A percentile compares a stretch with the other conserved stretches of the same genome.
Evolutionary conservation across 1,140 invertebrate genomes (phyloP).

Genomic region (Bombus waltoni): DNA sequence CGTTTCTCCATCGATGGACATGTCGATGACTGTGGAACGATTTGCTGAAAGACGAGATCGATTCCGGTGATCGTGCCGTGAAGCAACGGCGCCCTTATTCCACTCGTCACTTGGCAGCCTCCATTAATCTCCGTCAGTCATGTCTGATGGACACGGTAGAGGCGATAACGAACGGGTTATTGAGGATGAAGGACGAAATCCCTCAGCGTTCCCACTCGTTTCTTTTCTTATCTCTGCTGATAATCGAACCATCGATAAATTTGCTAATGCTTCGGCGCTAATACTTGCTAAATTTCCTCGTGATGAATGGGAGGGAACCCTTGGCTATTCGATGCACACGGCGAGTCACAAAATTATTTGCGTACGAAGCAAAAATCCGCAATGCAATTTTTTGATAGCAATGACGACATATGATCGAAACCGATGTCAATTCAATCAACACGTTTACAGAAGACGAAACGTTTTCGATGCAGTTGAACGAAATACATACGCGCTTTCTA

Average conservation of each 20-base stretch:
- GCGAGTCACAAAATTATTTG: neutral
- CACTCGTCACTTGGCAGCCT: constrained; percentile 35
- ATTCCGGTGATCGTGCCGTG: constrained; percentile 23
- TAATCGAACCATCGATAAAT: neutral
- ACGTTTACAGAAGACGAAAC: too few relatives aligned
- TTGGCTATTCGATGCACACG: neutral
- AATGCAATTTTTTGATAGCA: neutral
- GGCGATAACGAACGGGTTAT: constrained; percentile 57
- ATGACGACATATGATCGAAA: neutral
- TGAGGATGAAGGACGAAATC: constrained; percentile 15
- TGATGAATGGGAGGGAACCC: neutral
- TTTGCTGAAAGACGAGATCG: constrained; percentile 36
- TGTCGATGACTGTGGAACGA: constrained; percentile 17
- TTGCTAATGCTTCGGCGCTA: neutral
- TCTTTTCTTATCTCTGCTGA: neutral
- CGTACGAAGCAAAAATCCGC: neutral
- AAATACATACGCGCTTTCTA: neutral
- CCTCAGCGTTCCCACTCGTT: neutral
- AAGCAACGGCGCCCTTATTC: constrained; percentile 28
- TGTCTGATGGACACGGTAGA: constrained; percentile 32
- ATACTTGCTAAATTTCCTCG: neutral
- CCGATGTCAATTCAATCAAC: neutral
- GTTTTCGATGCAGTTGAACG: neutral
- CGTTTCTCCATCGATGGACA: constrained; percentile 28
- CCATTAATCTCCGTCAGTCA: constrained; percentile 60